Percentiles rank a stretch among this genome's conserved stretches.
Evolutionary conservation across 1,140 invertebrate species (phyloP).

Genomic region (Diplogasteroides magnus): DNA sequence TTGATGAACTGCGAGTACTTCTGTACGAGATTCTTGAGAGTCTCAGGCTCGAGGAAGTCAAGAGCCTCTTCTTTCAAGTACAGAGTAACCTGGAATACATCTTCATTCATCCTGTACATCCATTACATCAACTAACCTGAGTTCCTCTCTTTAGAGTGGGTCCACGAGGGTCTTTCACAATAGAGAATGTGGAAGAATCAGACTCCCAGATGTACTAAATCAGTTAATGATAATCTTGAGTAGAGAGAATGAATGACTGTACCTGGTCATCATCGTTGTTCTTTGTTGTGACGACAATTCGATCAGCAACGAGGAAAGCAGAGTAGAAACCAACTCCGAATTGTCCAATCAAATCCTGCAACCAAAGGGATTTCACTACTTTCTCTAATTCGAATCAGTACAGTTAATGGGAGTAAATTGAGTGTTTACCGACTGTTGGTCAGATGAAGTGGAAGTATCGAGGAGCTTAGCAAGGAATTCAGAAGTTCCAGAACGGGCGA

Average conservation of each 20-base stretch:
- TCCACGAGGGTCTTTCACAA: slow-evolving; percentile 87
- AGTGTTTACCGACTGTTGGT: slow-evolving; percentile 64
- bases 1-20: slow-evolving; percentile 99
- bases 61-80: slow-evolving; percentile 47
- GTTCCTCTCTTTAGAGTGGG: slow-evolving; percentile 82
- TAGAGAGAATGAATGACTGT: no score
- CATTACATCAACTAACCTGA: slow-evolving; percentile 75
- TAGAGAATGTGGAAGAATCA: slow-evolving; percentile 78
- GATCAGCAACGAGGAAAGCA: slow-evolving; percentile 82
- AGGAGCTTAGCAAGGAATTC: slow-evolving; percentile 93
- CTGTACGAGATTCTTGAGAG: slow-evolving; percentile 80
- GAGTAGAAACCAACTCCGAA: slow-evolving; percentile 98
- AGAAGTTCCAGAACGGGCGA: slow-evolving; percentile 96
- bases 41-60: slow-evolving; percentile 88
- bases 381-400: background rate
- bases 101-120: no score
- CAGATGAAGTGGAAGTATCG: slow-evolving; percentile 63
- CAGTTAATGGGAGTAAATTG: slow-evolving; percentile 8
- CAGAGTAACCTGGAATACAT: background rate
- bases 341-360: slow-evolving; percentile 65
- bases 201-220: slow-evolving; percentile 87
- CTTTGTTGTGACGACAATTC: slow-evolving; percentile 86
- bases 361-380: background rate
- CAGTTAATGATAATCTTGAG: background rate
- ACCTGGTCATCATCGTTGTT: slow-evolving; percentile 79